These are phyloP conservation scores for Magallana gigas DNA, from an alignment of 1,140 invertebrate genomes.

Conservation along the genomic window DNA sequence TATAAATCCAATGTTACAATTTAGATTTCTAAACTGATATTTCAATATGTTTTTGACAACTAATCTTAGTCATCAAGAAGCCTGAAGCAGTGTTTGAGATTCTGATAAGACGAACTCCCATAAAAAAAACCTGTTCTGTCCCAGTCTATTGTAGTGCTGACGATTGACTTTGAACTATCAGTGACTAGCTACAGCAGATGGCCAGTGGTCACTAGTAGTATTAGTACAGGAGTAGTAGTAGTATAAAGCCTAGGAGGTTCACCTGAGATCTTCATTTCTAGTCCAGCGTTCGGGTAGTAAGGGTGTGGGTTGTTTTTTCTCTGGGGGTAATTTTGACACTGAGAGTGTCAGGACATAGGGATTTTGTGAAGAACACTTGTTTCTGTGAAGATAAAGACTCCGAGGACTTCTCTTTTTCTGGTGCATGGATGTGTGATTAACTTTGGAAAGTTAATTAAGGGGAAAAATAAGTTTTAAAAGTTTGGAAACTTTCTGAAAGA, in stretches of 20 bases:
- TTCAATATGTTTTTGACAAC: conserved; percentile 23
- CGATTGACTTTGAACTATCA: conserved; percentile 17
- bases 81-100: background rate
- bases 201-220: conserved; percentile 22
- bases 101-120: conserved; percentile 11
- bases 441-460: background rate
- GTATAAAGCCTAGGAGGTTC: background rate
- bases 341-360: background rate
- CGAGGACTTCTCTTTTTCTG: background rate
- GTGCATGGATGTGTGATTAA: background rate
- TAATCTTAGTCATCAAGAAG: background rate
- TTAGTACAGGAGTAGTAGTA: background rate
- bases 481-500: background rate
- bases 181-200: conserved; percentile 16
- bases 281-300: background rate
- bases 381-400: background rate
- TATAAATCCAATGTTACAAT: conserved; percentile 36
- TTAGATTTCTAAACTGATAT: conserved; percentile 32
- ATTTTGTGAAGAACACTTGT: background rate
- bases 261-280: background rate
- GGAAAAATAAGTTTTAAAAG: background rate
- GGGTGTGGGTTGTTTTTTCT: conserved; percentile 1
- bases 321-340: background rate
- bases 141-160: background rate
- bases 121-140: conserved; percentile 36